Evolutionary conservation across 2,113 vertebrate species (phyloP).

Genomic region (Plestiodon gilberti): DNA sequence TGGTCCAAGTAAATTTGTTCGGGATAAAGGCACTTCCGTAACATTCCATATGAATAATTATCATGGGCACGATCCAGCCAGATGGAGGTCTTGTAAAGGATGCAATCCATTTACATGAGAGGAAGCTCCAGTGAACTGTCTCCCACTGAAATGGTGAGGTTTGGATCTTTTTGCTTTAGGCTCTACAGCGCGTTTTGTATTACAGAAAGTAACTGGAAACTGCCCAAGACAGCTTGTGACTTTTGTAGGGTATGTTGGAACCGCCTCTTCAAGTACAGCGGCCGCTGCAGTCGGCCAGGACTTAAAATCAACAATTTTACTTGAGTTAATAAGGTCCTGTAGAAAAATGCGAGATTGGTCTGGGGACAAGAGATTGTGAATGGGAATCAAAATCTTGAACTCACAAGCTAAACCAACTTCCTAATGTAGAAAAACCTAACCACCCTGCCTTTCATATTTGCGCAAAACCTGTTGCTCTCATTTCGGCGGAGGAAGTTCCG

Average conservation of each 20-base stretch:
- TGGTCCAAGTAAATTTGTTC: background rate
- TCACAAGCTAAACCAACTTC: constrained; percentile 9
- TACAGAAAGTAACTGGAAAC: no score
- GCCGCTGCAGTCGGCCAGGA: background rate
- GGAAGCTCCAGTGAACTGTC: no score
- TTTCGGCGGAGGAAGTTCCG: background rate
- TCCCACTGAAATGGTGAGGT: background rate
- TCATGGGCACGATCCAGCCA: background rate
- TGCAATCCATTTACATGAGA: no score
- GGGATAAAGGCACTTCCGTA: background rate
- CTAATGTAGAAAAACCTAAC: background rate
- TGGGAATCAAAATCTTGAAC: constrained; percentile 30
- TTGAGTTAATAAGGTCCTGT: background rate
- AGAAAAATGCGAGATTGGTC: background rate
- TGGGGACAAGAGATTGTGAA: background rate
- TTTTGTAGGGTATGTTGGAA: background rate
- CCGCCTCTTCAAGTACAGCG: background rate
- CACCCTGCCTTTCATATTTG: background rate
- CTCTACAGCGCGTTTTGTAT: background rate
- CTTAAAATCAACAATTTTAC: background rate
- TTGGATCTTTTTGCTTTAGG: background rate
- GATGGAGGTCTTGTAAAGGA: background rate
- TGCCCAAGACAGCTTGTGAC: no score
- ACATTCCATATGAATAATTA: background rate
- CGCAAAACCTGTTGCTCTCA: background rate